Evolutionary conservation across 2,113 vertebrate genomes (phyloP), one percentile per base, ranked within the genome.

Genomic region (Callospermophilus lateralis): DNA sequence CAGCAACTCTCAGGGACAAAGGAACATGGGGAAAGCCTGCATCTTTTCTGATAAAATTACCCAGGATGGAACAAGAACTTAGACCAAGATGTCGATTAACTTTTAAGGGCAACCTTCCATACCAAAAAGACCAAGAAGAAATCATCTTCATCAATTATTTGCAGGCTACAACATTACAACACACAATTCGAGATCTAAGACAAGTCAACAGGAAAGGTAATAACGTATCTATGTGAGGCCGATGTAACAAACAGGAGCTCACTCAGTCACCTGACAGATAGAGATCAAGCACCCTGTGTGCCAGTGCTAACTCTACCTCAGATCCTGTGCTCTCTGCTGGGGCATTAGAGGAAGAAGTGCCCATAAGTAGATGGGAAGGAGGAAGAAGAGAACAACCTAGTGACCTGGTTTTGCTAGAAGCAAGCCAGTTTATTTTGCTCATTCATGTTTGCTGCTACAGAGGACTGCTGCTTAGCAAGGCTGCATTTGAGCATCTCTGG

Each of bases 81-180:
- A 34, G 30, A 15, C n/a, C 55, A 70, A 51, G 68, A 84, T 85
- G 24, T 22, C 19, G 61, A 76, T 45, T 76, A 53, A 76, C 15
- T 76, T 86, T 86, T 76, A 81, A 63, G 28, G 30, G n/a, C 79
- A 89, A 61, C 8, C n/a, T 90, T 93, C 87, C 68, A 90, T 32
- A 88, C 13, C 84, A 83, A 28, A 12, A 48, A 90, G 61, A 86
- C 42, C 34, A 74, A 87, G 87, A 79, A 39, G 16, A 90, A 88
- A 19, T 61, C 34, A 48, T 22, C 8, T 6, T 63, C n/a, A 4
- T 19, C 39, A 45, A 12, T 45, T 70, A 55, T 63, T n/a, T 24
- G 42, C 26, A 45, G n/a, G 4, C 24, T 20, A 16, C 34, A 58
- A 8, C 45, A 61, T 9, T 51, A n/a, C 17, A 51, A 1, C 2